A percentile compares a stretch with the other conserved stretches of the same genome.
These are phyloP conservation scores for Agonopterix heracliana DNA, from an alignment of 2,888 invertebrate species.

Conservation along the genomic window DNA sequence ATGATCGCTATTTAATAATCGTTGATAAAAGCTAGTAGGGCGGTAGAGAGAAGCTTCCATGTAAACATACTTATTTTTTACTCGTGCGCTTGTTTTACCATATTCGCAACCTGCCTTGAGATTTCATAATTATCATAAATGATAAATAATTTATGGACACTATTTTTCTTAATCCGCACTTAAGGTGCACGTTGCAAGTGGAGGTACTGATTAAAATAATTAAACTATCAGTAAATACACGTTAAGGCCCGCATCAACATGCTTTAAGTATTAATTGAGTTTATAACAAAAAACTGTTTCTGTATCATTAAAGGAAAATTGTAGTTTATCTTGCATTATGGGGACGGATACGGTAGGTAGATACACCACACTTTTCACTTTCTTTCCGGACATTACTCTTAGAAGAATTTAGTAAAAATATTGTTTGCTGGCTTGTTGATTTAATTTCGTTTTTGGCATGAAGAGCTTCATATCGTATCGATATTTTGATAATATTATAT, in stretches of 20 bases:
- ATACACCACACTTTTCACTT: conserved; percentile 18
- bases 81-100: background rate
- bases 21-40: too few species aligned
- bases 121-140: conserved; percentile 3
- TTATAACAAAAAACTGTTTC: conserved; percentile 51
- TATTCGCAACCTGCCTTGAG: conserved; percentile 1
- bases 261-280: conserved; percentile 64
- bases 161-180: conserved; percentile 13
- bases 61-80: background rate
- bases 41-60: too few species aligned
- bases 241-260: conserved; percentile 46
- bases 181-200: conserved; percentile 3
- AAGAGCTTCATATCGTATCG: too few species aligned
- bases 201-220: conserved; percentile 46
- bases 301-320: conserved; percentile 51
- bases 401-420: too few species aligned
- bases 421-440: too few species aligned
- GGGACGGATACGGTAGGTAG: conserved; percentile 27
- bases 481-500: too few species aligned
- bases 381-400: background rate
- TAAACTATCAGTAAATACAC: conserved; percentile 47
- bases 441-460: too few species aligned
- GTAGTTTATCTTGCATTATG: conserved; percentile 45
- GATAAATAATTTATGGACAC: conserved; percentile 29
- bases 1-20: too few species aligned